Evolutionary conservation across 2,113 vertebrate genomes (phyloP), one percentile per base, ranked within the genome.

Genomic region (Macroglossus sobrinus): DNA sequence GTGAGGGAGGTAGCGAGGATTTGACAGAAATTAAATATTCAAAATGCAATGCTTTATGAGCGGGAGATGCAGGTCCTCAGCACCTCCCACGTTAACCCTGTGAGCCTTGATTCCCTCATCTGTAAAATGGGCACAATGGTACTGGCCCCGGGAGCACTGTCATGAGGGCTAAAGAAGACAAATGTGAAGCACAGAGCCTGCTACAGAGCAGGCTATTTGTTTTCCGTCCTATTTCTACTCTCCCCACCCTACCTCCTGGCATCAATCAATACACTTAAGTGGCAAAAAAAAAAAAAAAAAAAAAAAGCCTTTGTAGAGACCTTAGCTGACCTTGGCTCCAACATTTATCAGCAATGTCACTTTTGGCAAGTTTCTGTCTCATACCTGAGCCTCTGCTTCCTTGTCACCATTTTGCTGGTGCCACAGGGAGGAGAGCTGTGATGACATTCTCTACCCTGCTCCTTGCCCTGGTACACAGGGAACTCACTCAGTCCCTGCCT

Each of bases 401-500:
- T 76, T 1, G 0, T 53, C 12, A 24, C 38, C 38, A 3, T 10
- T 2, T 11, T 50, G 4, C 45, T 16, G 33, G 55, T 6, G 12
- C 30, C 47, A 19, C 26, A 10, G 80, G 0, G 7, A 21, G 15
- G 14, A 26, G 2, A 33, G 69, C n/a, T 15, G 13, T 1, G 35
- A 26, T 55, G 87, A 33, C 13, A 3, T 53, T 26, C 2, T 10
- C 81, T 13, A 30, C n/a, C 35, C 47, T 8, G 45, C 0, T 5
- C 35, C 7, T 61, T 30, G 28, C 47, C 43, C 61, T 15, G 75
- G 50, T 22, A 5, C 68, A 15, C 11, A 5, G 53, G 19, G 1
- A 2, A 1, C 35, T 38, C 16, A 5, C 53, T 5, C 12, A 11
- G 24, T 22, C 21, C 24, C 64, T 14, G 15, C 28, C 28, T 0